phyloP scores from a whole-genome alignment of 2,888 invertebrate genomes.

The Eugnorisma glareosa region DNA sequence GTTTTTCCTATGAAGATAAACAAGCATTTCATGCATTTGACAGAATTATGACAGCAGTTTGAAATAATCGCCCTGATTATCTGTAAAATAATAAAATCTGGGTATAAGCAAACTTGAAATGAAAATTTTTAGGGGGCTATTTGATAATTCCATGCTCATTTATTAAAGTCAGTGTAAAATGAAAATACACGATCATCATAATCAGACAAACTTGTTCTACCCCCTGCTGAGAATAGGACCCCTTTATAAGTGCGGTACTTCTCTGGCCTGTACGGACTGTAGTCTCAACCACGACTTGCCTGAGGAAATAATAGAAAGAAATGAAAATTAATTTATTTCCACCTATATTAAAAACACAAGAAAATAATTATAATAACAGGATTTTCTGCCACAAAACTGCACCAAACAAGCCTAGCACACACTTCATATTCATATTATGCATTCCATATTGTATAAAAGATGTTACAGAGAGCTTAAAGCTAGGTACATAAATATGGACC shows the following conservation, averaged over 20 bases:
- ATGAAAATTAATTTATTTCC: background rate
- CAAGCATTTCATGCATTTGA: background rate
- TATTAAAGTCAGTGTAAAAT: background rate
- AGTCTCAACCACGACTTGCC: no score
- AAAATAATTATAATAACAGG: background rate
- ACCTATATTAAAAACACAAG: background rate
- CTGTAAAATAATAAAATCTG: background rate
- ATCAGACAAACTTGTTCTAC: background rate
- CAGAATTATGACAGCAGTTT: background rate
- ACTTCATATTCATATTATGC: no score
- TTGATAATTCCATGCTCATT: background rate
- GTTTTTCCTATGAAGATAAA: constrained; percentile 20
- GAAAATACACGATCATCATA: background rate
- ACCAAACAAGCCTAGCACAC: background rate
- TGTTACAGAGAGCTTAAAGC: no score
- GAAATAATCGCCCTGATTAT: background rate
- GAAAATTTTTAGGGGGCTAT: background rate
- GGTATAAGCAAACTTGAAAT: background rate
- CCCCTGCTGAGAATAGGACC: background rate
- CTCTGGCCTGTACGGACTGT: background rate
- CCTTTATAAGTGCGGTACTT: background rate
- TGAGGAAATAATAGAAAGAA: background rate
- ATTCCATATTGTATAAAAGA: no score
- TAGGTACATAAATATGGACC: no score
- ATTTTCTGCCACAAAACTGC: background rate